phyloP scores from a whole-genome alignment of 2,888 invertebrate species.

The Mactromeris polynyma region DNA sequence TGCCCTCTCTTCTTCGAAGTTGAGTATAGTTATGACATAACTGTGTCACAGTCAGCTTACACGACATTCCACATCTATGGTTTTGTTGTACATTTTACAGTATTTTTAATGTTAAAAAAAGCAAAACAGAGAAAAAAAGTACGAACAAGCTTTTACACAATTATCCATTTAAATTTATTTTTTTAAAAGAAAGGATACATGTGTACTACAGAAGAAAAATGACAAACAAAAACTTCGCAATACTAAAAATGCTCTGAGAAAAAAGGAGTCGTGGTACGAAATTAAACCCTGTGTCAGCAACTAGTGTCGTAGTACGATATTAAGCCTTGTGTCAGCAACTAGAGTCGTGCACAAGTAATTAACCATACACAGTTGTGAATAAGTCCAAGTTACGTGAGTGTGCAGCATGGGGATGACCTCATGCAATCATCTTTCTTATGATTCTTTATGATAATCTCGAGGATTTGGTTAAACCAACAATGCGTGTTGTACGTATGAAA shows the following conservation, averaged over 20 bases:
- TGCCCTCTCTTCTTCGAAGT: no score
- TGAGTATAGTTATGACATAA: no score
- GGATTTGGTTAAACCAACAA: neutral
- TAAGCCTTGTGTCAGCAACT: neutral
- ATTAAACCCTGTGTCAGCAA: neutral
- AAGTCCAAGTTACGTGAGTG: neutral
- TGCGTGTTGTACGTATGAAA: neutral
- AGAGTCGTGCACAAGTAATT: neutral
- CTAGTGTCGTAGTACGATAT: neutral
- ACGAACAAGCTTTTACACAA: neutral
- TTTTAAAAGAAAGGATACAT: neutral
- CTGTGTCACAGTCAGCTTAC: no score
- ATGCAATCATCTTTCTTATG: neutral
- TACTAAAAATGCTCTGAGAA: neutral
- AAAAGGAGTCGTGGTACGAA: neutral
- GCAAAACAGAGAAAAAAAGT: neutral
- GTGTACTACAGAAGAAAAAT: neutral
- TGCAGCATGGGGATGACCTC: neutral
- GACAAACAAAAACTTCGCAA: neutral
- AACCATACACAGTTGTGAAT: neutral
- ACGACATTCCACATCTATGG: no score
- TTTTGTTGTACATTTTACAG: no score
- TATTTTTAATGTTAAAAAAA: neutral
- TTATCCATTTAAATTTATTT: neutral
- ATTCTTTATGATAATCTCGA: neutral